Evolutionary conservation across 1,140 invertebrate species (phyloP), one percentile per base, ranked within the genome.

Genomic region (Cyphomyrmex costatus): DNA sequence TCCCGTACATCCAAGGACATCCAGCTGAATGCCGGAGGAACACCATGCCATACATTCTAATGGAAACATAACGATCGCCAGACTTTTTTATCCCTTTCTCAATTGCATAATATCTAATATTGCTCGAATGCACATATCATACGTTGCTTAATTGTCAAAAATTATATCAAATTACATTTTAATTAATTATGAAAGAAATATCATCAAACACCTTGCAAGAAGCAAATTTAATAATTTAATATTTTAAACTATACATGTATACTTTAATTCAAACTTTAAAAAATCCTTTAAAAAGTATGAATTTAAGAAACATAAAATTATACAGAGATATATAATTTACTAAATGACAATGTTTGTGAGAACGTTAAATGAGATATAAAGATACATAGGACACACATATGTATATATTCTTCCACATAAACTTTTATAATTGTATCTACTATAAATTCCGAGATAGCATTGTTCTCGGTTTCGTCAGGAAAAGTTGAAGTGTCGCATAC

Each of bases 11-110:
- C 70, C 14, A 83, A 83, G 27, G 36, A 76, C 70, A 76, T 74
- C 12, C 70, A 61, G 42, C 36, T 60, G 36, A 74, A 83, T 83
- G 49, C 68, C 68, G 6, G 51, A 74, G 66, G 51, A 61, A 60
- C 68, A 74, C 80, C 53, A 24, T 83, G 53, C 68, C 53, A 74
- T 61, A 76, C 68, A 61, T 83, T 83, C 53, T 61, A 74, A 76
- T 76, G 16, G 16, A 77, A 42, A 27, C 6, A 33, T 7, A 21
- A 70, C 16, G 10, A 53, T 27, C 16, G 65, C 46, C n/a, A 21
- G 33, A 36, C 8, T 42, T 42, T 19, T 70, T 56, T 6, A 8
- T 78, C 10, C 21, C 4, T 53, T 16, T 6, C 33, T 14, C n/a
- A 19, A 27, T 42, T n/a, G 4, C 30, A 24, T 2, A 19, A 80